These are phyloP conservation scores for Danio kyathit DNA, from an alignment of 2,797 vertebrate genomes.

Conservation along the genomic window DNA sequence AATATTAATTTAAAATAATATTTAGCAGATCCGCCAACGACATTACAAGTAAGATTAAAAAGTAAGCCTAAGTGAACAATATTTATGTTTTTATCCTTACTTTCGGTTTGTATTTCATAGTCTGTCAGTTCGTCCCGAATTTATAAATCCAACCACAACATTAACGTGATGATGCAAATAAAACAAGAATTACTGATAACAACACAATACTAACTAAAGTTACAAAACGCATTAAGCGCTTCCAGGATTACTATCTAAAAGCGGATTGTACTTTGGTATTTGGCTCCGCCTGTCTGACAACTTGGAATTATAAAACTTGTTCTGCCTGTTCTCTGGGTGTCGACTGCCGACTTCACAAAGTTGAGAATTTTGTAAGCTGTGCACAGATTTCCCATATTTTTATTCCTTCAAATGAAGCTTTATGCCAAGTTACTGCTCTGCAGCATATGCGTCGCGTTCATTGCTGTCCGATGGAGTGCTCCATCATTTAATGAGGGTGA, in stretches of 20 bases:
- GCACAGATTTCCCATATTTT: background rate
- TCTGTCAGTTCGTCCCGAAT: background rate
- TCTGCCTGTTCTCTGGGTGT: background rate
- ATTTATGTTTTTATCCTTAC: background rate
- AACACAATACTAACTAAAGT: too few relatives aligned
- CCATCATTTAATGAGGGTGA: constrained; percentile 53
- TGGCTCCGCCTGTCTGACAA: constrained; percentile 18
- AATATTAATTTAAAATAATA: background rate
- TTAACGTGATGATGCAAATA: background rate
- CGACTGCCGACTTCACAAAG: background rate
- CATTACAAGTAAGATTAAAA: too few relatives aligned
- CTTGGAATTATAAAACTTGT: background rate
- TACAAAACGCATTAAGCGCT: too few relatives aligned
- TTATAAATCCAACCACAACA: background rate
- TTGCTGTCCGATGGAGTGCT: constrained; percentile 48
- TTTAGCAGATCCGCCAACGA: background rate
- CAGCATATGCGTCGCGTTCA: constrained; percentile 40
- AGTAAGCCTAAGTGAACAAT: too few relatives aligned
- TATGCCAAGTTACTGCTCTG: constrained; percentile 39
- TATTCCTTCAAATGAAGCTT: constrained; percentile 39
- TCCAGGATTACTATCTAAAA: too few relatives aligned
- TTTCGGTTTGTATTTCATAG: background rate
- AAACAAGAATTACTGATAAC: background rate
- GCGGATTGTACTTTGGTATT: constrained; percentile 4
- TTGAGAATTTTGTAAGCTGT: background rate